Evolutionary conservation across 1,140 invertebrate species (phyloP), one percentile per base, ranked within the genome.

Genomic region (Zaprionus taronus): DNA sequence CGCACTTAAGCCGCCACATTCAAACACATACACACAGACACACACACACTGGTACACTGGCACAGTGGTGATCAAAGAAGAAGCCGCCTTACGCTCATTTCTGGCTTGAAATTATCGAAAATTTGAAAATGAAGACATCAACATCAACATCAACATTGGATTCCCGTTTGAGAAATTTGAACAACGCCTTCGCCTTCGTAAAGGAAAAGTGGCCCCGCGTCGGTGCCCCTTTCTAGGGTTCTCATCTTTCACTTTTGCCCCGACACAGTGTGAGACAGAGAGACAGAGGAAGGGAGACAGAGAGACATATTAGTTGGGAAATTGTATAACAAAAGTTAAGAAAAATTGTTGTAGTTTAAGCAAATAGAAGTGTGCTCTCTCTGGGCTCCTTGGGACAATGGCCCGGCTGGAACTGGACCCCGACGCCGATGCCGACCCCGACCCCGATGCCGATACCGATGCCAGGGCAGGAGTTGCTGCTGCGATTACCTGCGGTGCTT

Each of bases 261-360:
- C 83, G 83, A n/a, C 38, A 15, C 14, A 38, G 4, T 1, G 14
- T 0, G 41, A 44, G 41, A 9, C 20, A 20, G 9, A 11, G 2
- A 3, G 31, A 11, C n/a, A n/a, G 9, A 34, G 31, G 3, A 9
- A 34, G 5, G 15, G 38, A 15, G 38, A 2, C 14, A 17, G 41
- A 11, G 41, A 17, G 41, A 47, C 41, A 47, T 87, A 89, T 87
- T 87, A 87, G 84, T 87, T 84, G 75, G 89, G 61, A 87, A 89
- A 89, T 87, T 87, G 84, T 89, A 81, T 89, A 89, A 89, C 85
- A 89, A 90, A 89, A 90, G 84, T 90, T 79, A 74, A 83, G 80
- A 83, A 82, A 86, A 86, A 79, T 86, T 79, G 67, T 55, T 63
- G 72, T 72, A 75, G 72, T 57, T 47, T 69, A 69, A 69, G 73